Percentiles rank a stretch among this genome's conserved stretches.
These are phyloP conservation scores for Hyles lineata DNA, from an alignment of 2,888 invertebrate species.

Conservation along the genomic window DNA sequence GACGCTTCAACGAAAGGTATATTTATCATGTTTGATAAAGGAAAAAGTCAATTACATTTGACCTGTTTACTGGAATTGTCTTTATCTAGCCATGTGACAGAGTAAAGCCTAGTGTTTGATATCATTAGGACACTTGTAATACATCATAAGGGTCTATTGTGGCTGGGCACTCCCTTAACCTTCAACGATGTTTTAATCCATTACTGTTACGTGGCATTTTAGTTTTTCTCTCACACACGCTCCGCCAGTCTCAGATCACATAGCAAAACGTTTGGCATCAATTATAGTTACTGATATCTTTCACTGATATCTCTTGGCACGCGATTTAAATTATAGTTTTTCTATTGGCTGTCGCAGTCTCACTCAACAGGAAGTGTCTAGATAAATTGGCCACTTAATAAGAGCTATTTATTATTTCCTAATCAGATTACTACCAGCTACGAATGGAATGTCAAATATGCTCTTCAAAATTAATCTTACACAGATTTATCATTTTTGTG, in stretches of 20 bases:
- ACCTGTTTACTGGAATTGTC: not conserved
- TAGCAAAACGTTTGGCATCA: constrained; percentile 10
- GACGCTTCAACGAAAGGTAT: not conserved
- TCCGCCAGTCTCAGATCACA: constrained; percentile 3
- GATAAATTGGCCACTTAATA: constrained; percentile 25
- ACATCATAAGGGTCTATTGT: not conserved
- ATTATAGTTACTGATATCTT: constrained; percentile 15
- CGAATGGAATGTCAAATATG: constrained; percentile 15
- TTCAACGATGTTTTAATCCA: constrained; percentile 1
- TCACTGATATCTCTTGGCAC: constrained; percentile 16
- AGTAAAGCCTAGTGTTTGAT: constrained; percentile 19
- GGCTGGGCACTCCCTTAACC: not conserved
- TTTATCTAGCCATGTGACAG: constrained; percentile 5
- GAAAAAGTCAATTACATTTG: constrained; percentile 10
- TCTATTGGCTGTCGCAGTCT: constrained; percentile 8
- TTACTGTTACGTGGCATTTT: not conserved
- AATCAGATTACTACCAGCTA: not conserved
- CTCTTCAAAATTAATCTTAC: not conserved
- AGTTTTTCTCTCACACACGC: not conserved
- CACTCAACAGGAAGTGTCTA: constrained; percentile 19
- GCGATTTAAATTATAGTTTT: constrained; percentile 21
- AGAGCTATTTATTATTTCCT: constrained; percentile 23
- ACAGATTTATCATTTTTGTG: not conserved
- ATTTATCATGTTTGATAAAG: constrained; percentile 8
- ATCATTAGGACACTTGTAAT: constrained; percentile 12